Base-by-base conservation (phyloP, 2,113 vertebrate genomes). In the Danionella cerebrum region DNA sequence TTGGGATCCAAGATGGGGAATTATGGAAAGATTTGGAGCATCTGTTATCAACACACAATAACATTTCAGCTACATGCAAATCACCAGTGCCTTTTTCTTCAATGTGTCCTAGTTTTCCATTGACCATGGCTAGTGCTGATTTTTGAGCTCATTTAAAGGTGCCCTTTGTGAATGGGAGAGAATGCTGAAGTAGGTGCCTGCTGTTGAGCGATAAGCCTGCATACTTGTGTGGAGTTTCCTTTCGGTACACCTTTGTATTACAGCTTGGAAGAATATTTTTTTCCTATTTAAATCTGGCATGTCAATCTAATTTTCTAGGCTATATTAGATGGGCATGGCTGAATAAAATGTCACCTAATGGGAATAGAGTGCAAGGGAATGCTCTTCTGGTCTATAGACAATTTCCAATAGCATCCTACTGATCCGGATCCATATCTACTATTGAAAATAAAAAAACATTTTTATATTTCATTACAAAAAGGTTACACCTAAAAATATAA, bases 171-270 rank as follows among this genome's bases (percentile, higher is more conserved):
- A 42, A 13, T n/a, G 59, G 21, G 59, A 63, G 12, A 50, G 44
- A 50, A 64, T 48, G 44, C 60, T 36, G 60, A 48, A 29, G 35
- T 2, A 18, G 36, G 60, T 16, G 29, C 24, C 60, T 64, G 60
- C 29, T 1, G 13, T 14, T 24, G 60, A 64, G 44, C 21, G 60
- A 64, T 64, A 48, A 64, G 60, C 44, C 10, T 6, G 2, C 18
- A 36, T 36, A 36, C 60, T 48, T 64, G 6, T 13, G 11, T 29
- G 22, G 35, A 10, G 1, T 36, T 36, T 48, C 10, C 19, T 9
- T 36, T 13, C 8, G 14, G 19, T 19, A 64, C 14, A 47, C 12
- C 44, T 48, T 48, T n/a, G 60, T 36, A 24, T 24, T 48, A 36
- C 3, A 22, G 18, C 1, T 48, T 14, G 24, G 10, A 19, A n/a